Evolutionary conservation across 1,140 invertebrate genomes (phyloP).

Genomic region (Fopius arisanus): DNA sequence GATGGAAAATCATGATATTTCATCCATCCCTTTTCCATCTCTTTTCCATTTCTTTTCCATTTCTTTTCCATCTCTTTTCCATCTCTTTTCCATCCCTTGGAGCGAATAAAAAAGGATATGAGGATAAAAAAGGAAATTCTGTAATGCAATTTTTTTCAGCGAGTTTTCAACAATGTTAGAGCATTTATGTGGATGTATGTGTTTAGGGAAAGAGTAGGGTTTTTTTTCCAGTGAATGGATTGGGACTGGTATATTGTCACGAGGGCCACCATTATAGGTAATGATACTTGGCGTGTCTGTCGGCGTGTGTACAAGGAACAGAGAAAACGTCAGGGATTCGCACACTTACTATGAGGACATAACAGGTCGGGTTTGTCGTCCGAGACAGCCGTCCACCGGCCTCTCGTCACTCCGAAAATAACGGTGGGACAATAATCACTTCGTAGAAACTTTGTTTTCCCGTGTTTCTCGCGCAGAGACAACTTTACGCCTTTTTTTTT

Average conservation of each 20-base stretch:
- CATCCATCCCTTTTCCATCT: too few species aligned
- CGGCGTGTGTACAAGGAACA: background rate
- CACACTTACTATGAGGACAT: constrained; percentile 1
- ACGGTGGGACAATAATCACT: constrained; percentile 13
- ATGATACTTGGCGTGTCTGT: constrained; percentile 14
- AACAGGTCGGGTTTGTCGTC: background rate
- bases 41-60: too few species aligned
- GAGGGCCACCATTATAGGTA: constrained; percentile 14
- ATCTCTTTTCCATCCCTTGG: too few species aligned
- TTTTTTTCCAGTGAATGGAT: background rate
- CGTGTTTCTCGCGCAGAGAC: background rate
- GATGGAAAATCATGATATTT: too few species aligned
- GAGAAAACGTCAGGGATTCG: background rate
- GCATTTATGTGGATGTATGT: background rate
- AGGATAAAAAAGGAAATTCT: too few species aligned
- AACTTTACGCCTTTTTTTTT: background rate
- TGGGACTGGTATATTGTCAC: constrained; percentile 3
- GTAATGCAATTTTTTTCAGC: too few species aligned
- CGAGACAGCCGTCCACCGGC: background rate
- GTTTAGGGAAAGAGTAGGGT: background rate
- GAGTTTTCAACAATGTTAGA: too few species aligned
- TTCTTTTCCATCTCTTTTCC: too few species aligned
- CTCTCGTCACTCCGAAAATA: constrained; percentile 11
- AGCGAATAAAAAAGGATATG: too few species aligned
- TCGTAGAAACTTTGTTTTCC: constrained; percentile 10